Evolutionary conservation across 37 sponge, comb jelly and placozoan species (phyloP).

Genomic region (Diacarnus erythraeanus): DNA sequence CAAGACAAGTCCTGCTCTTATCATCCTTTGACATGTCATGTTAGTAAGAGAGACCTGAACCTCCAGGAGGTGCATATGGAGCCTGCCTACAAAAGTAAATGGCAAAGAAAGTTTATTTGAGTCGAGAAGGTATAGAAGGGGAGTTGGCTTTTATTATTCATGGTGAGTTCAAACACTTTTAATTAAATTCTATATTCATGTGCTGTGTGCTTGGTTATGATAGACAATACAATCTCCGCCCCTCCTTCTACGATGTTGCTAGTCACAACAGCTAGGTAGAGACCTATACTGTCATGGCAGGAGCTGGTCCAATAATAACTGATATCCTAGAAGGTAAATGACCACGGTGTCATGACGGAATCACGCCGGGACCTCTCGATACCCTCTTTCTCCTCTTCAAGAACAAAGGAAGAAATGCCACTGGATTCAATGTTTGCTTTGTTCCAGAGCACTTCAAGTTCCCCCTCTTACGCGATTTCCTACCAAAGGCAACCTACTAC

Average conservation of each 20-base stretch:
- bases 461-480: constrained; percentile 9
- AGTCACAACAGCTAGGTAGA: too few species aligned
- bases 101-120: too few species aligned
- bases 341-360: background rate
- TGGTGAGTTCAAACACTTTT: too few species aligned
- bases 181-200: background rate
- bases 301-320: background rate
- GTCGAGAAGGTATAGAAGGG: too few species aligned
- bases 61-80: too few species aligned
- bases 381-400: background rate
- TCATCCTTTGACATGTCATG: too few species aligned
- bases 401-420: constrained; percentile 41
- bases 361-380: background rate
- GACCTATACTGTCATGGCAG: background rate
- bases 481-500: constrained; percentile 26
- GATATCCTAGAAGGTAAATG: background rate
- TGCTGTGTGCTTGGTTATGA: background rate
- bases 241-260: too few species aligned
- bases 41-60: too few species aligned
- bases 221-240: background rate
- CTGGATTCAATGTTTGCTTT: constrained; percentile 43
- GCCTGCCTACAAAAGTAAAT: too few species aligned
- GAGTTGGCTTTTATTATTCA: too few species aligned
- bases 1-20: too few species aligned
- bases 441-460: constrained; percentile 6